Conservation (phyloP, 2,113 vertebrate species). For the Phrynosoma platyrhinos region DNA sequence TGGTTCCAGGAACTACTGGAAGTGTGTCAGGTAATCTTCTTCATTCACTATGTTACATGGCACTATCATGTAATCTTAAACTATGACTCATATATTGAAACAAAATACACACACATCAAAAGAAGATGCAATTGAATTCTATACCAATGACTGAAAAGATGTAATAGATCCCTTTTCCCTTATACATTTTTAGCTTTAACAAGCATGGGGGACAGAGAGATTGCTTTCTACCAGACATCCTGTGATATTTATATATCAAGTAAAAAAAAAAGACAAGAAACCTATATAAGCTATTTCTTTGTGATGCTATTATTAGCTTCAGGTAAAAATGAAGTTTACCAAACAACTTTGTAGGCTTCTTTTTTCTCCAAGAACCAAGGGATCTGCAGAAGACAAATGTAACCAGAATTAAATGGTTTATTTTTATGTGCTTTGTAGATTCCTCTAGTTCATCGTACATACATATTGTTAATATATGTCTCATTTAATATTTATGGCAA, state of each 20-base stretch:
- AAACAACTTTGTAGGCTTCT: background rate
- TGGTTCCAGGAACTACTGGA: background rate
- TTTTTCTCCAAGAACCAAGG: background rate
- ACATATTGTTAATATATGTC: constrained; percentile 37
- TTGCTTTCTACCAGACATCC: constrained; percentile 9
- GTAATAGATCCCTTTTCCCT: background rate
- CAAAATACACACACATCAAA: constrained; percentile 6
- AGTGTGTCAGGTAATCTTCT: background rate
- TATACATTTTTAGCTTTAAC: background rate
- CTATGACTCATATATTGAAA: constrained; percentile 4
- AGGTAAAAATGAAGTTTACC: background rate
- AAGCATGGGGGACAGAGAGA: background rate
- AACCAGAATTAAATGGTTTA: background rate
- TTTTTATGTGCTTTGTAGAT: constrained; percentile 30
- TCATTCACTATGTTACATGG: background rate
- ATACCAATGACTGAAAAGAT: background rate
- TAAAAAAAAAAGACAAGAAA: background rate
- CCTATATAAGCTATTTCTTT: background rate
- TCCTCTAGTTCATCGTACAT: background rate
- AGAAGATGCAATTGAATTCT: constrained; percentile 5
- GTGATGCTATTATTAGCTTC: background rate
- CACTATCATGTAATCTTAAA: background rate
- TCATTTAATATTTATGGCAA: constrained; percentile 52
- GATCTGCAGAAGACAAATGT: background rate
- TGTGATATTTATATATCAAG: background rate